Conservation (phyloP, 2,888 invertebrate species). For the Chydorus sphaericus region DNA sequence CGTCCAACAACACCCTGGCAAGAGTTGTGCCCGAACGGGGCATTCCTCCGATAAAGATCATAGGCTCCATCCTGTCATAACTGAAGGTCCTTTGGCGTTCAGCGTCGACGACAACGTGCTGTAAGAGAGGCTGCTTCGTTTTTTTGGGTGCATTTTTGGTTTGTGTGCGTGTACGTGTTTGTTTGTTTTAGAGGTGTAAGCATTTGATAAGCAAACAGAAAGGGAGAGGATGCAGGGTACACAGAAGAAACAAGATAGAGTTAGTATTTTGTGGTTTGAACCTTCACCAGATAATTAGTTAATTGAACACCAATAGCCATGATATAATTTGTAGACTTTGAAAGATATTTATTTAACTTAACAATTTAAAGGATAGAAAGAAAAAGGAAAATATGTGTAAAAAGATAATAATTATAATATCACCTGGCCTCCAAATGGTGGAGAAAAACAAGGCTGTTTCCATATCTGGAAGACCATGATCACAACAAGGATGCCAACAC, state of each 20-base stretch:
- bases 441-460: background rate
- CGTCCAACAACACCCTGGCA: conserved; percentile 95
- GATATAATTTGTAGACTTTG: background rate
- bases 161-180: too few relatives aligned
- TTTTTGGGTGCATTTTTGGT: too few relatives aligned
- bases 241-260: background rate
- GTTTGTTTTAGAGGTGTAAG: background rate
- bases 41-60: conserved; percentile 94
- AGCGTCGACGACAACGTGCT: conserved; percentile 12
- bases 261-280: background rate
- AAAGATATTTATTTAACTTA: background rate
- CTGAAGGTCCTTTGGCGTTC: conserved; percentile 48
- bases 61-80: conserved; percentile 76
- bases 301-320: too few relatives aligned
- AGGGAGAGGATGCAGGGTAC: background rate
- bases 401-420: too few relatives aligned
- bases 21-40: conserved; percentile 94
- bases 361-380: too few relatives aligned
- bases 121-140: conserved; percentile 13
- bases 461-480: background rate
- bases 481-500: background rate
- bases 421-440: conserved; percentile 2
- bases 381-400: too few relatives aligned
- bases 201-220: background rate
- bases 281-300: background rate